Conservation (phyloP, 92 coral and sea anemone species). For the Heteractis magnifica region DNA sequence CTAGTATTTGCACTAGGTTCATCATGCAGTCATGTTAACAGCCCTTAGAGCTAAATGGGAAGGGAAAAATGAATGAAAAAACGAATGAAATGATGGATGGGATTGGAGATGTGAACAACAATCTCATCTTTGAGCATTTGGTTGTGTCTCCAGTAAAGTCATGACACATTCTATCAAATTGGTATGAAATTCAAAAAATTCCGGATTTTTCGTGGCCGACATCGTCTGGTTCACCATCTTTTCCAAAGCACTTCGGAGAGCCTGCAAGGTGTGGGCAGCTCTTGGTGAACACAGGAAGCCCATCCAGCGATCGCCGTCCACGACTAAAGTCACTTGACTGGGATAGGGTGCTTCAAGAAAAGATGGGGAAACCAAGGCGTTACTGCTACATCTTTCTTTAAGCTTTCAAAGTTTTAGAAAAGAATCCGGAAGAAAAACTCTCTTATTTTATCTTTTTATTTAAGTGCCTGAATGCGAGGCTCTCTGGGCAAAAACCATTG, state of each 20-base stretch:
- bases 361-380: background rate
- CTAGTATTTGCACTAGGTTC: no score
- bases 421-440: no score
- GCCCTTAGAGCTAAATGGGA: background rate
- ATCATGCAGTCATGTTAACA: background rate
- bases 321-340: slow-evolving; percentile 63
- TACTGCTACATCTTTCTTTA: background rate
- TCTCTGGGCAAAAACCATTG: no score
- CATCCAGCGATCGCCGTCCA: slow-evolving; percentile 85
- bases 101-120: background rate
- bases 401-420: no score
- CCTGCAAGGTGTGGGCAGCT: slow-evolving; percentile 65
- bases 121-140: slow-evolving; percentile 23
- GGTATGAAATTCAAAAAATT: slow-evolving; percentile 57
- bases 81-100: background rate
- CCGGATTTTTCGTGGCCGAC: slow-evolving; percentile 35
- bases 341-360: slow-evolving; percentile 31
- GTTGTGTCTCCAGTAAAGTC: slow-evolving; percentile 39
- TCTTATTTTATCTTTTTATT: no score
- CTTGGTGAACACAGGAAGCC: slow-evolving; percentile 76
- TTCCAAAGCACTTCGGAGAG: slow-evolving; percentile 64
- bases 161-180: slow-evolving; percentile 56
- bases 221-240: slow-evolving; percentile 67
- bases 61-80: background rate
- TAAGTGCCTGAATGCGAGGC: no score